Evolutionary conservation across 2,888 invertebrate species (phyloP).

Genomic region (Tethea ocularis): DNA sequence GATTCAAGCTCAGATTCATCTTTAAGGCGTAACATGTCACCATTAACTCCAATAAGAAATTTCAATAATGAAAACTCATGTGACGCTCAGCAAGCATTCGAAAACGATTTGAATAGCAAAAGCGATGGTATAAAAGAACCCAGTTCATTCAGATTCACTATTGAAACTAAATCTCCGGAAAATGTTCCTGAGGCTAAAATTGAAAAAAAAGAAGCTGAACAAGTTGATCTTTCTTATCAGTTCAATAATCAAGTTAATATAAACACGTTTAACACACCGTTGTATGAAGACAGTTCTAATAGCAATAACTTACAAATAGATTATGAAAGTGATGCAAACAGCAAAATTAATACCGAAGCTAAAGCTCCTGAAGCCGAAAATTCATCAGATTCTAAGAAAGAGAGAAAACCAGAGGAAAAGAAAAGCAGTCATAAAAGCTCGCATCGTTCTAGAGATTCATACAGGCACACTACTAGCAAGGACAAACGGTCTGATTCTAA

Average conservation of each 20-base stretch:
- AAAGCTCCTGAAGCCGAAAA: conserved; percentile 64
- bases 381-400: conserved; percentile 64
- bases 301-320: conserved; percentile 74
- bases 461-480: conserved; percentile 70
- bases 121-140: conserved; percentile 62
- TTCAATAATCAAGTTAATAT: conserved; percentile 72
- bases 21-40: conserved; percentile 74
- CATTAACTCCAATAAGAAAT: conserved; percentile 75
- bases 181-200: conserved; percentile 51
- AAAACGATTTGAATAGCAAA: conserved; percentile 60
- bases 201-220: conserved; percentile 61
- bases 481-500: conserved; percentile 70
- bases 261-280: conserved; percentile 66
- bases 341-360: conserved; percentile 66
- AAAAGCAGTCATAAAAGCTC: conserved; percentile 69
- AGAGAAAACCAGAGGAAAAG: conserved; percentile 61
- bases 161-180: conserved; percentile 66
- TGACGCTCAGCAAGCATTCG: conserved; percentile 77
- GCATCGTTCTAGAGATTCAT: conserved; percentile 69
- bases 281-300: conserved; percentile 77
- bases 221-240: conserved; percentile 58
- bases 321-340: conserved; percentile 78
- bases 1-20: conserved; percentile 75
- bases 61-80: conserved; percentile 78
- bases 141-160: conserved; percentile 68